These are phyloP conservation scores for Cerastis rubricosa DNA, from an alignment of 2,888 invertebrate species.

Conservation along the genomic window DNA sequence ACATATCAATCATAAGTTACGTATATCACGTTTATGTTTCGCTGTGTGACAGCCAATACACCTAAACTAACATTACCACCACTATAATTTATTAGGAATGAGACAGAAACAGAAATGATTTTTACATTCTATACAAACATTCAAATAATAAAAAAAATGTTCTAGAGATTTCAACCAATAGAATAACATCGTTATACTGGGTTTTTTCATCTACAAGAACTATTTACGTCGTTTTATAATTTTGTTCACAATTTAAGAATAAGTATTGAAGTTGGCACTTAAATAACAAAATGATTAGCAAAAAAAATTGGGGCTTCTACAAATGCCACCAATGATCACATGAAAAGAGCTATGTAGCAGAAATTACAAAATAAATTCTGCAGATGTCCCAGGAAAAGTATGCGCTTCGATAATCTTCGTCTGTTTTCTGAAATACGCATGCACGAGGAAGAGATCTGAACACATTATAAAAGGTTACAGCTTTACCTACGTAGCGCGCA, in stretches of 20 bases:
- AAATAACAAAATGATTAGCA: too few species aligned
- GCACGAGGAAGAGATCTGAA: background rate
- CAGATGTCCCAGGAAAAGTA: background rate
- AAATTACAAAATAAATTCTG: background rate
- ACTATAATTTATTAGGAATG: conserved; percentile 39
- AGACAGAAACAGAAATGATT: conserved; percentile 14
- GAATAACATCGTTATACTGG: background rate
- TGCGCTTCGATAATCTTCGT: background rate
- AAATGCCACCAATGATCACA: background rate
- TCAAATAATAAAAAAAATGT: background rate
- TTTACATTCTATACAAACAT: background rate
- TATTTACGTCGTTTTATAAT: background rate
- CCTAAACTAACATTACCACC: conserved; percentile 25
- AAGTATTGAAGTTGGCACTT: background rate
- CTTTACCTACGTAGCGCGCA: background rate
- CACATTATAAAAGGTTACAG: background rate
- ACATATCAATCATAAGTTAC: conserved; percentile 13
- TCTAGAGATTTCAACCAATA: conserved; percentile 4
- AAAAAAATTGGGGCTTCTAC: background rate
- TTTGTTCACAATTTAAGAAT: background rate
- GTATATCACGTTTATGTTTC: conserved; percentile 46
- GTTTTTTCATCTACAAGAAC: background rate
- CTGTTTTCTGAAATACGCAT: background rate
- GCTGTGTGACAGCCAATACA: conserved; percentile 36
- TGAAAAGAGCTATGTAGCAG: background rate